These are phyloP conservation scores for Zeugodacus cucurbitae DNA, from an alignment of 1,140 invertebrate genomes.

Conservation along the genomic window DNA sequence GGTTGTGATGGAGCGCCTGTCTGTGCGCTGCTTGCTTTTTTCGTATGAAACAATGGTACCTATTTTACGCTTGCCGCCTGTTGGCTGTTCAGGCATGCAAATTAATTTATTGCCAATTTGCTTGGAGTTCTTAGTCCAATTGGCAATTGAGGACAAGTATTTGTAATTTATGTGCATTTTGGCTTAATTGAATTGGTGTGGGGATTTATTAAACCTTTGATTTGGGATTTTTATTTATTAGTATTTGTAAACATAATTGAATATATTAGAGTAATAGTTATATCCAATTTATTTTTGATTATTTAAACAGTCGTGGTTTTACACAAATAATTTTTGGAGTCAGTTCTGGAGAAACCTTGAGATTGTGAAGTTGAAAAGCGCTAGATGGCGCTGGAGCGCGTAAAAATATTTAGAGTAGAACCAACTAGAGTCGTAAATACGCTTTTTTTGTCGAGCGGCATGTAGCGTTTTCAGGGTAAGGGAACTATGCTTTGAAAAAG, in stretches of 20 bases:
- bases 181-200: neutral
- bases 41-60: neutral
- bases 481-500: no score
- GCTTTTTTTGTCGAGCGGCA: no score
- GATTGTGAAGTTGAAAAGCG: no score
- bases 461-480: no score
- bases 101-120: constrained; percentile 11
- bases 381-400: no score
- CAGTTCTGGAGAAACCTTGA: no score
- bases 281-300: no score
- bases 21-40: neutral
- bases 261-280: no score
- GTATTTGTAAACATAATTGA: neutral
- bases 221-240: neutral
- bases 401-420: no score
- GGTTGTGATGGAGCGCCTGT: neutral
- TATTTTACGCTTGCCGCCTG: neutral
- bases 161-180: neutral
- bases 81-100: neutral
- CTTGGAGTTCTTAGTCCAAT: neutral
- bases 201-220: neutral
- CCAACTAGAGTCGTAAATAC: no score
- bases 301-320: no score
- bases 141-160: neutral
- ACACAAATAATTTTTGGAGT: no score